These are phyloP conservation scores for Lateolabrax maculatus DNA, from an alignment of 2,797 vertebrate species.

Conservation along the genomic window DNA sequence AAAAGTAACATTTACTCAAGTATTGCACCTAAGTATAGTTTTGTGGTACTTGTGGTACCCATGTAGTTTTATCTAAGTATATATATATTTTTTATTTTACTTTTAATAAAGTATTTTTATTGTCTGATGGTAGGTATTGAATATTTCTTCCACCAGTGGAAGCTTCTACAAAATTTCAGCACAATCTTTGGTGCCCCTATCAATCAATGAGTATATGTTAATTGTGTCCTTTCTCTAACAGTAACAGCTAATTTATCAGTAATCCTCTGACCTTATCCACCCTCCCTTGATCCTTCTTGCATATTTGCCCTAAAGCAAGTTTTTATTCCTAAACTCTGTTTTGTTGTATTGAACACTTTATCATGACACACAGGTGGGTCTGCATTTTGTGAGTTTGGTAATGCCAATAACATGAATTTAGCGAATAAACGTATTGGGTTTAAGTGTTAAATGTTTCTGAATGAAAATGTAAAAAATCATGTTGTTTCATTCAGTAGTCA, in stretches of 20 bases:
- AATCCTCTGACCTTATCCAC: conserved; percentile 3
- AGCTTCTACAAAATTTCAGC: not conserved
- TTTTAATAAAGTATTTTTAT: not conserved
- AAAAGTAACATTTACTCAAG: not conserved
- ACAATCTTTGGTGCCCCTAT: not conserved
- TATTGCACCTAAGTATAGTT: not conserved
- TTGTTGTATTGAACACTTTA: conserved; percentile 1
- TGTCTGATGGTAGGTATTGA: not conserved
- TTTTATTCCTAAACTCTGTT: conserved; percentile 21
- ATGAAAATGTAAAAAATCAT: conserved; percentile 36
- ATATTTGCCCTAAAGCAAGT: not conserved
- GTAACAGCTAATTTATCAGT: not conserved
- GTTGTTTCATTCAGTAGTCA: conserved; percentile 23
- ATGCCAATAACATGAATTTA: conserved; percentile 1
- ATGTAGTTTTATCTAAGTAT: too few relatives aligned
- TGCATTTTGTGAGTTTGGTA: conserved; percentile 5
- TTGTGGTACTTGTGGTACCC: too few relatives aligned
- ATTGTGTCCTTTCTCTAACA: conserved; percentile 8
- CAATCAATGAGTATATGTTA: not conserved
- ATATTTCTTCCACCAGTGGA: not conserved
- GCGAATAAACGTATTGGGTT: not conserved
- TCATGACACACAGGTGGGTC: conserved; percentile 17
- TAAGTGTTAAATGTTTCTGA: conserved; percentile 21
- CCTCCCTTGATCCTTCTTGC: not conserved
- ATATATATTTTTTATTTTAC: not conserved